Base-by-base conservation (phyloP, 2,888 invertebrate genomes). In the Adelognathus sp. region DNA sequence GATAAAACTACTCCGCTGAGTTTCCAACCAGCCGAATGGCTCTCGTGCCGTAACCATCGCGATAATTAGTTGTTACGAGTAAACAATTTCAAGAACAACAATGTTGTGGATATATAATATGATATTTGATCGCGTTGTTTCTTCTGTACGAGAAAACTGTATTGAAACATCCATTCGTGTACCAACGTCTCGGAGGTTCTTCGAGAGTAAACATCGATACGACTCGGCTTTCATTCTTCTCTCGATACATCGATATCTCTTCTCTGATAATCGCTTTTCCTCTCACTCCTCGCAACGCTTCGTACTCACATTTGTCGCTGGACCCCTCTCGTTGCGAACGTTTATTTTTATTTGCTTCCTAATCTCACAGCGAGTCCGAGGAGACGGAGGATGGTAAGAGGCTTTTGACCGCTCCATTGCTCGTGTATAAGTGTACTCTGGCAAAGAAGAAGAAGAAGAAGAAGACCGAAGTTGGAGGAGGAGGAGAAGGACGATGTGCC, bases 331-430 rank as follows among this genome's bases (percentile, higher is more conserved):
- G 29, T 66, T n/a, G n/a, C n/a, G n/a, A n/a, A 21, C 41, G 18
- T 61, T 61, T 66, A 39, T 60, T 66, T 52, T 70, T 36, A 31
- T 58, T 64, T 36, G 46, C 31, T 7, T 41, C 39, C 41, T 64
- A 60, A 70, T 70, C 39, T 61, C 56, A n/a, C 39, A 9, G 60
- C n/a, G 46, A 18, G 66, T 18, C 46, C 27, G n/a, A n/a, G n/a
- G n/a, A n/a, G n/a, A n/a, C n/a, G n/a, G n/a, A 36, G 14, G 54
- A 39, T 56, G 63, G 61, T 46, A 79, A 72, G 76, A 76, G 61
- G 64, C 56, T 58, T 56, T 76, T 33, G 76, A 76, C 64, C 58
- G 64, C 52, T 58, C 63, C 58, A 64, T 76, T 70, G 64, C 64
- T 52, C 58, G 16, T n/a, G 39, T 67, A 71, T 60, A 66, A 70